A percentile compares a stretch with the other conserved stretches of the same genome.
Conservation (phyloP, 2,797 vertebrate species). For the Sebastes steindachneri region DNA sequence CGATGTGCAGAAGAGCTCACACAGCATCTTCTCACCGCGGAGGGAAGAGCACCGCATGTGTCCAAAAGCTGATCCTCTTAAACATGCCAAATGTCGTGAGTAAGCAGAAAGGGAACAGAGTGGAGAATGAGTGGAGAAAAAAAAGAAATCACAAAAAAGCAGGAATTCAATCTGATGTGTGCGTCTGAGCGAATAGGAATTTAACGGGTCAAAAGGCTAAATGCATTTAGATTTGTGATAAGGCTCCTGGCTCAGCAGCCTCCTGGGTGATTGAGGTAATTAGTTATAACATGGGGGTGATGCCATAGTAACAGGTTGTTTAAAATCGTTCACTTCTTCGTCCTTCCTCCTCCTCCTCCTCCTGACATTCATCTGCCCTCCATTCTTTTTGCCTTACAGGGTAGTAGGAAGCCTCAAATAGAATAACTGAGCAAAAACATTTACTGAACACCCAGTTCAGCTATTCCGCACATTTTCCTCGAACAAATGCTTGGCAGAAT, state of each 20-base stretch:
- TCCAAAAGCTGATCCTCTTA: slow-evolving; percentile 65
- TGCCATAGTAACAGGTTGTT: slow-evolving; percentile 41
- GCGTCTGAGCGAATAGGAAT: slow-evolving; percentile 27
- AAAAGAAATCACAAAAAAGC: neutral
- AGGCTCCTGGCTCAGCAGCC: slow-evolving; percentile 35
- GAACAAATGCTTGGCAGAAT: neutral
- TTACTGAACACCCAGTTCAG: slow-evolving; percentile 9
- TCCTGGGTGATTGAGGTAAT: slow-evolving; percentile 52
- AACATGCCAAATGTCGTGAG: slow-evolving; percentile 38
- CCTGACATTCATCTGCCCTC: slow-evolving; percentile 23
- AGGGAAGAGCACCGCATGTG: slow-evolving; percentile 32
- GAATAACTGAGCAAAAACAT: slow-evolving; percentile 31
- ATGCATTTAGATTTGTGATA: slow-evolving; percentile 54
- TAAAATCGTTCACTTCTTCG: slow-evolving; percentile 7
- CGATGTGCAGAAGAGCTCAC: slow-evolving; percentile 48
- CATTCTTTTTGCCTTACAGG: neutral
- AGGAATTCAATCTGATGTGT: slow-evolving; percentile 31
- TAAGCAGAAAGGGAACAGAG: slow-evolving; percentile 47
- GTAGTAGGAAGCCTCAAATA: slow-evolving; percentile 15
- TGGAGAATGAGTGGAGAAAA: neutral
- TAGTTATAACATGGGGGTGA: slow-evolving; percentile 35
- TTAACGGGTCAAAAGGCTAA: slow-evolving; percentile 47
- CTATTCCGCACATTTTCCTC: slow-evolving; percentile 7
- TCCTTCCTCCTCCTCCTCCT: slow-evolving; percentile 21
- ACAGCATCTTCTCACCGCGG: slow-evolving; percentile 45